Evolutionary conservation across 2,113 vertebrate species (phyloP).

Genomic region (Megaptera novaeangliae): DNA sequence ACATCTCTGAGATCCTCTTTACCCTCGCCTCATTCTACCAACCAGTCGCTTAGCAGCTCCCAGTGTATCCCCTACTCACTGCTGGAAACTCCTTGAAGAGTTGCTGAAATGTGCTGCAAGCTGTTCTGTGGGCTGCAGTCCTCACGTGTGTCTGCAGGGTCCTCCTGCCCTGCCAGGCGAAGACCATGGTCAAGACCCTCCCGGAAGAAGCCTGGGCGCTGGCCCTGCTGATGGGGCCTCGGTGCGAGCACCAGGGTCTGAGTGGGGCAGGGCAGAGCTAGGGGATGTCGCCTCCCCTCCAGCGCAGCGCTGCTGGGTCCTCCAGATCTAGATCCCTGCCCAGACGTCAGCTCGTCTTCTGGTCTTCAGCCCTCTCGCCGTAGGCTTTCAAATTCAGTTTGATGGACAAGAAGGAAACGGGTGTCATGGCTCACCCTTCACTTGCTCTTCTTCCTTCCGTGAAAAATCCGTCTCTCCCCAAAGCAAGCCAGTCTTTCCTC

Average conservation of each 20-base stretch:
- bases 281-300: not conserved
- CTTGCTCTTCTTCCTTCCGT: not conserved
- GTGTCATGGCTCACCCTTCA: not conserved
- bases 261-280: not conserved
- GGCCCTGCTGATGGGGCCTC: not conserved
- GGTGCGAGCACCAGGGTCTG: not conserved
- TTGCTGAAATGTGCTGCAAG: not conserved
- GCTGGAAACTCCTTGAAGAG: not conserved
- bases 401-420: not conserved
- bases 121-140: not conserved
- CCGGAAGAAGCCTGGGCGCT: not conserved
- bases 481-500: not conserved
- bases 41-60: not conserved
- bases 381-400: not conserved
- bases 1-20: not conserved
- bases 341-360: not conserved
- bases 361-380: not conserved
- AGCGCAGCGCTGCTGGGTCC: not conserved
- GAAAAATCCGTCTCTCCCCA: not conserved
- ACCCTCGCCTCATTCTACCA: not conserved
- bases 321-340: not conserved
- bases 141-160: not conserved
- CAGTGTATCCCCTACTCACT: not conserved
- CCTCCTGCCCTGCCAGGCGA: rapidly evolving
- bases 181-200: not conserved